Percentiles rank a stretch among this genome's conserved stretches.
Evolutionary conservation across 2,113 vertebrate species (phyloP).

Genomic region (Microcebus lehilahytsara): DNA sequence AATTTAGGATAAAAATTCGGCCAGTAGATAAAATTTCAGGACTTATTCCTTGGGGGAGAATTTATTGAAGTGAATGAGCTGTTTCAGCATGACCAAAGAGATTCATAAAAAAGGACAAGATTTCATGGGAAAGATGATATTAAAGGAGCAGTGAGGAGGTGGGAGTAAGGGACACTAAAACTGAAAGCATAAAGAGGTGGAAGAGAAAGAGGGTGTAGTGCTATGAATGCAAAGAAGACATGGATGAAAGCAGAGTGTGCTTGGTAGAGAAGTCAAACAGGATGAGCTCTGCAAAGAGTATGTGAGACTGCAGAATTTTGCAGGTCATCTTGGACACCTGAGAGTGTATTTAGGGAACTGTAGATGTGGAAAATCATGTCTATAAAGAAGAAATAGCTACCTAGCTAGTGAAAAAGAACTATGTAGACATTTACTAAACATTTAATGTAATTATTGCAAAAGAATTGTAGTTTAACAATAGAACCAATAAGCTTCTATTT

Average conservation of each 20-base stretch:
- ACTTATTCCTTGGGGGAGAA: neutral
- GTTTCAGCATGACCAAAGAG: neutral
- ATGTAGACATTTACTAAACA: neutral
- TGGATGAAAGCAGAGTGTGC: neutral
- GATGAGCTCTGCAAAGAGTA: no score
- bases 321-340: neutral
- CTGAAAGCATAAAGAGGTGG: neutral
- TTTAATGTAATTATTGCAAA: neutral
- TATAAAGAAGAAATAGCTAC: neutral
- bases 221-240: neutral
- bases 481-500: neutral
- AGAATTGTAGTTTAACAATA: neutral
- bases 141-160: neutral
- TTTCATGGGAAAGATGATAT: neutral
- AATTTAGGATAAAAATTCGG: neutral
- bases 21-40: neutral
- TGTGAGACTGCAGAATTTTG: neutral
- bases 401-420: neutral
- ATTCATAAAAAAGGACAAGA: neutral
- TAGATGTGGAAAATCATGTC: neutral
- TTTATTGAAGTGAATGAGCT: neutral
- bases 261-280: neutral
- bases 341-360: neutral
- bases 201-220: neutral
- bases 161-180: neutral